phyloP scores from a whole-genome alignment of 1,140 invertebrate genomes.

The Rhopalosiphum maidis region DNA sequence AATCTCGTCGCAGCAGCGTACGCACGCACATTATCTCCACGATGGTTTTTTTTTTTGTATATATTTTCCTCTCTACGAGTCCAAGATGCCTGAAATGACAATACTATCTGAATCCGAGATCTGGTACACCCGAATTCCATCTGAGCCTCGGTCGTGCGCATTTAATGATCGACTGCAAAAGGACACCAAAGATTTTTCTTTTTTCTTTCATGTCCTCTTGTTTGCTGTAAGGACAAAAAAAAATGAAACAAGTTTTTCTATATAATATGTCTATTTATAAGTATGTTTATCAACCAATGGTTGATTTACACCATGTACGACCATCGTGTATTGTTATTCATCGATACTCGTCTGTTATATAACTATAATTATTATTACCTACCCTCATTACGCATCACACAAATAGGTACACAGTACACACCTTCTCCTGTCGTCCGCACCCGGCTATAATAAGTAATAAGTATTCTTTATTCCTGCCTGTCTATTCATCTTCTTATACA shows the following conservation, averaged over 20 bases:
- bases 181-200: conserved; percentile 27
- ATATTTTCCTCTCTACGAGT: background rate
- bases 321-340: background rate
- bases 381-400: background rate
- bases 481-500: background rate
- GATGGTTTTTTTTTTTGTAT: background rate
- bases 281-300: background rate
- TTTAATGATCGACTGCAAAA: conserved; percentile 48
- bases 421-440: background rate
- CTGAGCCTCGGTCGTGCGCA: background rate
- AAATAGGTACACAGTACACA: conserved; percentile 23
- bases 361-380: background rate
- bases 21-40: background rate
- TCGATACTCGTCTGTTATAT: background rate
- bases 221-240: conserved; percentile 4
- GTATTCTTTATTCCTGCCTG: background rate
- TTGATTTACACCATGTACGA: background rate
- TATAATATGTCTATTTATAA: background rate
- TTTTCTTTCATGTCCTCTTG: background rate
- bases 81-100: conserved; percentile 47
- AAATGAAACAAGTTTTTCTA: conserved; percentile 3
- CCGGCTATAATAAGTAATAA: background rate
- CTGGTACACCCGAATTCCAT: conserved; percentile 54
- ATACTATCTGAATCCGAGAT: conserved; percentile 53
- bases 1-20: conserved; percentile 34